These are phyloP conservation scores for Antrozous pallidus DNA, from an alignment of 2,797 vertebrate genomes.

Conservation along the genomic window DNA sequence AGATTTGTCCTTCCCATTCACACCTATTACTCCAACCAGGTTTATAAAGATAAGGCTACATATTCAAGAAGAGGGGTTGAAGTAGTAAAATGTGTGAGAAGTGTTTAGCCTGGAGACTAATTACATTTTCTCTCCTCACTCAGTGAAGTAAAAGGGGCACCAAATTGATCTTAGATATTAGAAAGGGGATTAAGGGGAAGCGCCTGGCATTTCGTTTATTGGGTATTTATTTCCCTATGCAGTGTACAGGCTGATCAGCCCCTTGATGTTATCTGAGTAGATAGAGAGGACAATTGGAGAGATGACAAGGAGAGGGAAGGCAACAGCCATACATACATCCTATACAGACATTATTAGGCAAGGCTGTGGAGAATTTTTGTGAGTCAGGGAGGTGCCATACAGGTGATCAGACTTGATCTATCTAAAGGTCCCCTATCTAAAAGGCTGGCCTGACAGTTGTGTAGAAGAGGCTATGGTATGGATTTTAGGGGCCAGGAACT, in stretches of 20 bases:
- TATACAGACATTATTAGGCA: not conserved
- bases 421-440: not conserved
- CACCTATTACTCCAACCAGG: not conserved
- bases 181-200: not conserved
- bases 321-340: no score
- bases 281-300: not conserved
- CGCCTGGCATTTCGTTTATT: not conserved
- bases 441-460: not conserved
- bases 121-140: not conserved
- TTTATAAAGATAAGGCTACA: not conserved
- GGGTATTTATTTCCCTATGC: not conserved
- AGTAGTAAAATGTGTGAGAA: not conserved
- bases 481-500: not conserved
- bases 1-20: not conserved
- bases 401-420: not conserved
- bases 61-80: not conserved
- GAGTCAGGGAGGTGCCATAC: not conserved
- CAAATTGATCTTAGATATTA: not conserved
- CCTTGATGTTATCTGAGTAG: not conserved
- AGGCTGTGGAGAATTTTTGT: not conserved
- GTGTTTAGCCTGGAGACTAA: not conserved
- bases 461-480: not conserved
- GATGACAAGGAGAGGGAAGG: not conserved
- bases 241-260: not conserved
- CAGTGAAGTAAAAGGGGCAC: not conserved